Evolutionary conservation across 1,140 invertebrate species (phyloP).

Genomic region (Microplitis demolitor): DNA sequence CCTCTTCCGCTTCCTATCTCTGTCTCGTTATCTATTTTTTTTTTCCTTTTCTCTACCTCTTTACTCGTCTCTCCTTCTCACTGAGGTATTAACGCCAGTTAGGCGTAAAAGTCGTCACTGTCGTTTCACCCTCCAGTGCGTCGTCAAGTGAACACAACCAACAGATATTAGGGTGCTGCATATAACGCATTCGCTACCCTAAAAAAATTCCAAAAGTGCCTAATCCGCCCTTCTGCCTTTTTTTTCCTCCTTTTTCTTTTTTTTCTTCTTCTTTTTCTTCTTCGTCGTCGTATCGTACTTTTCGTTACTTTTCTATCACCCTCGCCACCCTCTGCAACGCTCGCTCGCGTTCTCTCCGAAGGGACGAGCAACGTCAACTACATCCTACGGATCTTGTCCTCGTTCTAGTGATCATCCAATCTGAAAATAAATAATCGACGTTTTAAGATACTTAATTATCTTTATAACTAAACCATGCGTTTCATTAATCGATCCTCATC

Average conservation of each 20-base stretch:
- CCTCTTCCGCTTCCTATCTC: neutral
- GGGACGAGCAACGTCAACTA: conserved; percentile 57
- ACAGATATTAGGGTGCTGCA: neutral
- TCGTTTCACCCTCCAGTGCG: neutral
- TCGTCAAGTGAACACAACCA: neutral
- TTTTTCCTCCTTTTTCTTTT: neutral
- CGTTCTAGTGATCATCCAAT: conserved; percentile 48
- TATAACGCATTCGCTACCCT: conserved; percentile 4
- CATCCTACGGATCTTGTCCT: conserved; percentile 53
- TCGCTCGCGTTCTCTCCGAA: conserved; percentile 30
- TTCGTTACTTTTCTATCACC: conserved; percentile 32
- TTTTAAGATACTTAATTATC: neutral
- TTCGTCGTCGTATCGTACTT: conserved; percentile 31
- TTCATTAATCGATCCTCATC: too few species aligned
- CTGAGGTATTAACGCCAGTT: conserved; percentile 8
- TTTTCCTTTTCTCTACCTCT: conserved; percentile 8
- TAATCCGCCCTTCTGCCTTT: neutral
- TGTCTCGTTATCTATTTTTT: neutral
- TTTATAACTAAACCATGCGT: neutral
- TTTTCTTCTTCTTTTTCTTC: conserved; percentile 5
- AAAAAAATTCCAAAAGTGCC: neutral
- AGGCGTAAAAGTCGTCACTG: neutral
- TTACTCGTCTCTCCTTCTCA: conserved; percentile 24
- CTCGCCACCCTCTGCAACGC: conserved; percentile 31
- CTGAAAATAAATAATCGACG: conserved; percentile 37